A percentile compares a stretch with the other conserved stretches of the same genome.
Evolutionary conservation across 2,113 vertebrate species (phyloP).

Genomic region (Embiotoca jacksoni): DNA sequence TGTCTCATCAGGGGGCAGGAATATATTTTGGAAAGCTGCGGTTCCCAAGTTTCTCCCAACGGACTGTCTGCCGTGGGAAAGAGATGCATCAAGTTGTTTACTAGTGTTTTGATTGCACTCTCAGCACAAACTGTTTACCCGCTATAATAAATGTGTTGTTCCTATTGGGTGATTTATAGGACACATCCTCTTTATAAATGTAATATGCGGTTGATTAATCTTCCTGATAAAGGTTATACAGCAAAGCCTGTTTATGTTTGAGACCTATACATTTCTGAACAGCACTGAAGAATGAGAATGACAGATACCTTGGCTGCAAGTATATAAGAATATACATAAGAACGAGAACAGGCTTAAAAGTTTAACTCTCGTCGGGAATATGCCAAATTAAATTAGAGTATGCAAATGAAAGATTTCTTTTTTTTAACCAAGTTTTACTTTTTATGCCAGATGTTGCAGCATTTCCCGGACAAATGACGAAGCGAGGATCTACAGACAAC

Average conservation of each 20-base stretch:
- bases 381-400: too few relatives aligned
- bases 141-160: not conserved
- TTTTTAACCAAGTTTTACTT: not conserved
- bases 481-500: not conserved
- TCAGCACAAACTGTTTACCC: slow-evolving; percentile 22
- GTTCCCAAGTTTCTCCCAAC: slow-evolving; percentile 26
- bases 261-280: not conserved
- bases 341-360: not conserved
- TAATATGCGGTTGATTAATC: not conserved
- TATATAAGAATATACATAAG: not conserved
- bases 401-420: not conserved
- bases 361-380: not conserved
- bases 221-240: not conserved
- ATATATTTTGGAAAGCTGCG: not conserved
- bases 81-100: slow-evolving; percentile 27
- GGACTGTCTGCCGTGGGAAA: slow-evolving; percentile 34
- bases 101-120: slow-evolving; percentile 29
- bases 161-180: not conserved
- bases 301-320: not conserved
- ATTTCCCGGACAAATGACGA: not conserved
- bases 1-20: not conserved
- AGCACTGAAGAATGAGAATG: not conserved
- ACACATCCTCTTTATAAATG: not conserved
- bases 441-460: not conserved
- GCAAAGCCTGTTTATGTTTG: not conserved